Conservation (phyloP, 2,888 invertebrate species). For the Acronicta psi region DNA sequence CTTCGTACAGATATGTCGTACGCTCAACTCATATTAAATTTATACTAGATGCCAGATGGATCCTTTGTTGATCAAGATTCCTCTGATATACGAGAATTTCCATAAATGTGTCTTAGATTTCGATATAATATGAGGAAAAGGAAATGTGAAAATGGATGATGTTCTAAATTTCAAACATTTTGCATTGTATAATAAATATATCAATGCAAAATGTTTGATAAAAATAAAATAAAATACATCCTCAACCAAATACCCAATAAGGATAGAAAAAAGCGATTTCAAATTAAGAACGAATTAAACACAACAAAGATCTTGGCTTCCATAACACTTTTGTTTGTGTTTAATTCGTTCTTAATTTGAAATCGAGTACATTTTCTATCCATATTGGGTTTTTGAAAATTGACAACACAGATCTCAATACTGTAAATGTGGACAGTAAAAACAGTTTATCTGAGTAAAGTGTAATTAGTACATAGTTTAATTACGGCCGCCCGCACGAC, state of each 20-base stretch:
- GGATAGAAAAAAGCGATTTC: background rate
- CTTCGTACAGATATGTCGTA: slow-evolving; percentile 28
- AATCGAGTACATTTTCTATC: background rate
- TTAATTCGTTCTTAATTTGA: background rate
- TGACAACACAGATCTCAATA: no score
- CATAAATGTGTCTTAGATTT: no score
- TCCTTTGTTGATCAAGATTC: background rate
- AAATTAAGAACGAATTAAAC: background rate
- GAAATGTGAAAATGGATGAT: no score
- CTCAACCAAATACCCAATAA: background rate
- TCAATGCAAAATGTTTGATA: no score
- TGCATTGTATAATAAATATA: no score
- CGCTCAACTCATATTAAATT: slow-evolving; percentile 16
- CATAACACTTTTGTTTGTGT: slow-evolving; percentile 7
- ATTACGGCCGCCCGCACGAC: slow-evolving; percentile 70
- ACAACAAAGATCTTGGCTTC: background rate
- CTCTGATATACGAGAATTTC: no score
- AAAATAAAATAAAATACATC: no score
- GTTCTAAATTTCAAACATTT: no score
- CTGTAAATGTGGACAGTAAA: slow-evolving; percentile 64
- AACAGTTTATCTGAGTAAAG: slow-evolving; percentile 76
- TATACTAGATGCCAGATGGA: slow-evolving; percentile 8
- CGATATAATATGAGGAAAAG: no score
- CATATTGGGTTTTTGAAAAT: background rate
- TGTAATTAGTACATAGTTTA: slow-evolving; percentile 86